phyloP scores from a whole-genome alignment of 2,888 invertebrate species.

The Latheticus oryzae region DNA sequence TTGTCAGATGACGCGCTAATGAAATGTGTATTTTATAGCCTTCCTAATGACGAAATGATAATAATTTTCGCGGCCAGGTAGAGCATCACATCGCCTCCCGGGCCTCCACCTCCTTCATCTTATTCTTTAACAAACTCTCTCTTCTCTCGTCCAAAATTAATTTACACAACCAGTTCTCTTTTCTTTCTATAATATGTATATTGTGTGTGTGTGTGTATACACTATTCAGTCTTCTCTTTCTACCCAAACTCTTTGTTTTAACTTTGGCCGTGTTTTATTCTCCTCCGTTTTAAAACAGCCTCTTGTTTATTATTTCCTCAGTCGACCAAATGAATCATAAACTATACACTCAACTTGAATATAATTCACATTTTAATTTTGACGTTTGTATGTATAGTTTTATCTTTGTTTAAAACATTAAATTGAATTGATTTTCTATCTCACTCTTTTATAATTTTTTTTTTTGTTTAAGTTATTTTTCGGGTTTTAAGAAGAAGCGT shows the following conservation, averaged over 20 bases:
- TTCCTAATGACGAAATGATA: constrained; percentile 59
- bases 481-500: no score
- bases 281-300: constrained; percentile 63
- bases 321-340: constrained; percentile 55
- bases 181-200: constrained; percentile 8
- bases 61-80: constrained; percentile 59
- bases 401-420: no score
- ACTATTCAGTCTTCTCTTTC: constrained; percentile 38
- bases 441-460: no score
- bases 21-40: constrained; percentile 58
- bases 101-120: constrained; percentile 50
- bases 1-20: constrained; percentile 48
- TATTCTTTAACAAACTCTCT: no score
- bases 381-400: no score
- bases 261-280: constrained; percentile 63
- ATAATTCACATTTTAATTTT: no score
- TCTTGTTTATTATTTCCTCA: constrained; percentile 64
- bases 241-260: constrained; percentile 61
- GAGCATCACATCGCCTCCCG: constrained; percentile 33
- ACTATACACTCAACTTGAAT: no score
- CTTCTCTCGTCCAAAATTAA: constrained; percentile 64
- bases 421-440: no score
- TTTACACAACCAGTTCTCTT: constrained; percentile 64
- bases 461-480: no score
- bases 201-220: neutral